phyloP scores from a whole-genome alignment of 2,888 invertebrate species.

The Caenorhabditis sp. region DNA sequence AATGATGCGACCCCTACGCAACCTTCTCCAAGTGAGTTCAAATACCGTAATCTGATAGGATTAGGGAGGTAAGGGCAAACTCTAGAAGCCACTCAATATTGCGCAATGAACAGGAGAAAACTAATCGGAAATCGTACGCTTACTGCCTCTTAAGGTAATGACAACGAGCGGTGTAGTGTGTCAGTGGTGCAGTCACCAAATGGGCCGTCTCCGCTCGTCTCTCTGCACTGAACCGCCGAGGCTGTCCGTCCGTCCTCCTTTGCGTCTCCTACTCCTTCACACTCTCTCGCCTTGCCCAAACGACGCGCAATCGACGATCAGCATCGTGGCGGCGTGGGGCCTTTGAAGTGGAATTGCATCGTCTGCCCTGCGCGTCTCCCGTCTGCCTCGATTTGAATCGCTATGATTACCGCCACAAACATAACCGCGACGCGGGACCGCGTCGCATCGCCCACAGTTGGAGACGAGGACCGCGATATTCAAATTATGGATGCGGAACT shows the following conservation, averaged over 20 bases:
- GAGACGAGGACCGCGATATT: constrained; percentile 30
- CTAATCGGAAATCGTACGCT: constrained; percentile 5
- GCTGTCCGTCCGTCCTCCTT: not conserved
- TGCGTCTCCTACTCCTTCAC: constrained; percentile 22
- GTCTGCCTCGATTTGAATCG: constrained; percentile 43
- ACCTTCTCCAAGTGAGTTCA: no score
- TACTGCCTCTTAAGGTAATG: constrained; percentile 39
- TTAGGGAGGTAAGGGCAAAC: not conserved
- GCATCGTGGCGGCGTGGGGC: constrained; percentile 28
- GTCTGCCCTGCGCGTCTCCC: constrained; percentile 1
- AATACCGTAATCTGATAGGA: not conserved
- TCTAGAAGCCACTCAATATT: not conserved
- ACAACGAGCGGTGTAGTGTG: constrained; percentile 17
- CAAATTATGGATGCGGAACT: constrained; percentile 8
- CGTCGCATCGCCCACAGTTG: constrained; percentile 8
- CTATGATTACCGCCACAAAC: constrained; percentile 44
- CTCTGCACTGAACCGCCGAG: constrained; percentile 13
- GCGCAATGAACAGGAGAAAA: constrained; percentile 28
- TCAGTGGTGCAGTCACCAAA: constrained; percentile 35
- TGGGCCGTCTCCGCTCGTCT: constrained; percentile 6
- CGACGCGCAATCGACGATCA: constrained; percentile 41
- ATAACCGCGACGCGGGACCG: constrained; percentile 50
- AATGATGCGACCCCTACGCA: no score
- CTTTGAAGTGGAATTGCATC: constrained; percentile 34
- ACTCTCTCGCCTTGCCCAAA: constrained; percentile 1